Conservation (phyloP, 2,113 vertebrate species). For the Actenoides hombroni region DNA sequence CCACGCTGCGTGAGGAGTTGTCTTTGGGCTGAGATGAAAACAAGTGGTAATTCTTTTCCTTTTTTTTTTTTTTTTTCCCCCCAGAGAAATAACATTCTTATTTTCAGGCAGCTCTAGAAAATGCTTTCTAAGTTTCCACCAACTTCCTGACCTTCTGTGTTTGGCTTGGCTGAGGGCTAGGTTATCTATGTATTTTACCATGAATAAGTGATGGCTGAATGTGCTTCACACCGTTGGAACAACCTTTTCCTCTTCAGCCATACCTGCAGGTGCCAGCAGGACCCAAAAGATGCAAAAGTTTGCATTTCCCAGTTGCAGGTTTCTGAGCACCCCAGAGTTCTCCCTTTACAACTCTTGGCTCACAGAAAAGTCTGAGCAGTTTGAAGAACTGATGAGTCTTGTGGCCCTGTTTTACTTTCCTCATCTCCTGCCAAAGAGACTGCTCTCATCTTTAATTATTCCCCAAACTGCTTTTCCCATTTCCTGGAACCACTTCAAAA, state of each 20-base stretch:
- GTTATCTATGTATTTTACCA: background rate
- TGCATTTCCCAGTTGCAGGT: background rate
- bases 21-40: background rate
- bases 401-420: background rate
- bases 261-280: background rate
- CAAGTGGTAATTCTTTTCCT: no score
- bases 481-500: background rate
- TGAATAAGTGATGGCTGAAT: background rate
- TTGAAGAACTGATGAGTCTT: background rate
- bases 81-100: background rate
- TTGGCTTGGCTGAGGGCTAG: background rate
- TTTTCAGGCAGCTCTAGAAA: background rate
- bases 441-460: background rate
- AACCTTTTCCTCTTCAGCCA: background rate
- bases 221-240: background rate
- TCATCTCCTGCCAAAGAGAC: background rate
- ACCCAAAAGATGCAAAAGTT: background rate
- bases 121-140: background rate
- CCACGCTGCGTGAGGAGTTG: fast-evolving
- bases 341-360: background rate
- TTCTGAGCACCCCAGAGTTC: background rate
- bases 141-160: background rate
- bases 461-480: background rate
- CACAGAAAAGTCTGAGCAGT: background rate
- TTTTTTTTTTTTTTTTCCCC: background rate